Conservation (phyloP, 2,888 invertebrate genomes). For the Phengaris alcon region DNA sequence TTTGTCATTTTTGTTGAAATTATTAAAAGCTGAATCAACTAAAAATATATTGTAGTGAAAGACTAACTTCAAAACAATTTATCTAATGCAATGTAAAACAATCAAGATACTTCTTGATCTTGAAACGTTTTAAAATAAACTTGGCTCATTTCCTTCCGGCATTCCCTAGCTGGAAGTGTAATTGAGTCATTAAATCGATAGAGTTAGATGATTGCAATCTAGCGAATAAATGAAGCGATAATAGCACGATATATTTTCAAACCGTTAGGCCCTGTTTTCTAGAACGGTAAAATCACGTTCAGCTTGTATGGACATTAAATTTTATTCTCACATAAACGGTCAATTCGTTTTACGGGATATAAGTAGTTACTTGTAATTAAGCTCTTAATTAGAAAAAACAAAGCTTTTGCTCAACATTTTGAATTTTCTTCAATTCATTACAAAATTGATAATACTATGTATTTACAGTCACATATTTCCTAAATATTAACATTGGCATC, state of each 20-base stretch:
- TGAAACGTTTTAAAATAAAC: background rate
- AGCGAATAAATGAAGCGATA: conserved; percentile 22
- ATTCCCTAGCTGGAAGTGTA: conserved; percentile 5
- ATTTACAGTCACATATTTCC: background rate
- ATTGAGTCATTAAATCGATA: conserved; percentile 22
- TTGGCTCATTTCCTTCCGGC: background rate
- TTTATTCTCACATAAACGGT: background rate
- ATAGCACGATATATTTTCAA: background rate
- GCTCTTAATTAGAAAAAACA: background rate
- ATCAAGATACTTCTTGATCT: background rate
- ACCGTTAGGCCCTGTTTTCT: conserved; percentile 23
- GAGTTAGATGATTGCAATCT: background rate
- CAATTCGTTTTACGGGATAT: background rate
- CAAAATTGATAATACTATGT: too few species aligned
- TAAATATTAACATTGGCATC: background rate
- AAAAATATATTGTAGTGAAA: background rate
- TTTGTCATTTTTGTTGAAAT: background rate
- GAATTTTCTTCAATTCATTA: too few species aligned
- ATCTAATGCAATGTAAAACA: too few species aligned
- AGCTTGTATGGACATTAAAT: background rate
- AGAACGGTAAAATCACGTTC: conserved; percentile 12
- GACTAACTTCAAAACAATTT: background rate
- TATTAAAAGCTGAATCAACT: background rate
- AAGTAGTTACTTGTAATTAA: background rate
- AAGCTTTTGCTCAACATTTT: background rate